Evolutionary conservation across 2,888 invertebrate species (phyloP), one percentile per base, ranked within the genome.

Genomic region (Tyria jacobaeae): DNA sequence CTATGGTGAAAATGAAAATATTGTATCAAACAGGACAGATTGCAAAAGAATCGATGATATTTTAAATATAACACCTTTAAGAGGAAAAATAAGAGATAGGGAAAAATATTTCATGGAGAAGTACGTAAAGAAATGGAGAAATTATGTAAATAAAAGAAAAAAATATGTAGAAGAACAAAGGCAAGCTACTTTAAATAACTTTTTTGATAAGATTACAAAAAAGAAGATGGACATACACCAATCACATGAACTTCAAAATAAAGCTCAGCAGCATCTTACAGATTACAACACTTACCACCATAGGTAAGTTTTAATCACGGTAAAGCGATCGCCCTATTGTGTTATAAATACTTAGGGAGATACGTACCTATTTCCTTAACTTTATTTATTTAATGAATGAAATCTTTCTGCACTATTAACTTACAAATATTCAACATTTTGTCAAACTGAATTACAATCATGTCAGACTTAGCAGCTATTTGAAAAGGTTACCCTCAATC

Each of bases 281-380:
- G 94, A 94, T 79, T 92, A 87, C 61, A 88, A 82, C 27, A 89
- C 89, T 17, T 94, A 93, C 73, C 91, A 92, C 73, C 92, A 92
- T 62, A 89, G 92, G 93, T 92, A 83, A 57, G 64, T 63, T 47
- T 31, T n/a, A 27, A 44, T 3, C 17, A 31, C 27, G 0, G 41
- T 9, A 21, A 4, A 1, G 3, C 10, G 12, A 44, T 21, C 44
- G 5, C 21, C 21, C 10, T 3, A 10, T 3, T 10, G 44, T 41
- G 4, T 41, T 41, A 21, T 21, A 21, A 31, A 31, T 31, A 31
- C 27, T 31, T 31, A 31, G n/a, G n/a, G n/a, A n/a, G n/a, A n/a
- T n/a, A n/a, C n/a, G n/a, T 1, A 37, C 15, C 4, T 41, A 17
- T 17, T 41, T 41, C 3, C 41, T n/a, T 17, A 17, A 41, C 2